Conservation (phyloP, 2,888 invertebrate genomes). For the Isotomurus palustris region DNA sequence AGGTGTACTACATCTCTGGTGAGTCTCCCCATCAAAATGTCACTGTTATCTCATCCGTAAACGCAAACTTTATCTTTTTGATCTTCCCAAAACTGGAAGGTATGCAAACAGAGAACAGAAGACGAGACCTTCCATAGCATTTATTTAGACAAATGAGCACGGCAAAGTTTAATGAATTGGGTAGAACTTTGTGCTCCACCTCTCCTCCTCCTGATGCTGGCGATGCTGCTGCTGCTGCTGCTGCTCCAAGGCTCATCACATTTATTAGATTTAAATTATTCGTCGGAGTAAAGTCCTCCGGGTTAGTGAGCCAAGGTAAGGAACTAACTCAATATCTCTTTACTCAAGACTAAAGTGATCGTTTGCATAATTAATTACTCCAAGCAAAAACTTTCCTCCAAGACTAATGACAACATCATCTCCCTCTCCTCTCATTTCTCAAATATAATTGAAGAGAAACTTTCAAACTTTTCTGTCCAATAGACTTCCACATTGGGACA, state of each 20-base stretch:
- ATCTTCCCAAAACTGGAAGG: too few relatives aligned
- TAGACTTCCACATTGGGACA: too few relatives aligned
- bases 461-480: too few relatives aligned
- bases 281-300: not conserved
- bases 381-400: not conserved
- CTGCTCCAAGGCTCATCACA: not conserved
- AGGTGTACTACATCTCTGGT: too few relatives aligned
- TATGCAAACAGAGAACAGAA: too few relatives aligned
- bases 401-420: slow-evolving; percentile 3
- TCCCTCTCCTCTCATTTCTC: slow-evolving; percentile 5
- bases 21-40: too few relatives aligned
- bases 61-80: too few relatives aligned
- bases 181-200: slow-evolving; percentile 6
- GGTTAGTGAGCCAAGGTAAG: not conserved
- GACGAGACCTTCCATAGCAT: not conserved
- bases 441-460: slow-evolving; percentile 9
- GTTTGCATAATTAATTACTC: slow-evolving; percentile 10
- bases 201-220: too few relatives aligned
- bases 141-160: slow-evolving; percentile 8
- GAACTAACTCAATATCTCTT: too few relatives aligned
- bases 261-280: slow-evolving; percentile 9
- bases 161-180: slow-evolving; percentile 2
- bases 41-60: too few relatives aligned
- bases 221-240: too few relatives aligned
- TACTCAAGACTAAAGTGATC: slow-evolving; percentile 2